Evolutionary conservation across 1,140 invertebrate species (phyloP).

Genomic region (Ceratoteleas bidentatus): DNA sequence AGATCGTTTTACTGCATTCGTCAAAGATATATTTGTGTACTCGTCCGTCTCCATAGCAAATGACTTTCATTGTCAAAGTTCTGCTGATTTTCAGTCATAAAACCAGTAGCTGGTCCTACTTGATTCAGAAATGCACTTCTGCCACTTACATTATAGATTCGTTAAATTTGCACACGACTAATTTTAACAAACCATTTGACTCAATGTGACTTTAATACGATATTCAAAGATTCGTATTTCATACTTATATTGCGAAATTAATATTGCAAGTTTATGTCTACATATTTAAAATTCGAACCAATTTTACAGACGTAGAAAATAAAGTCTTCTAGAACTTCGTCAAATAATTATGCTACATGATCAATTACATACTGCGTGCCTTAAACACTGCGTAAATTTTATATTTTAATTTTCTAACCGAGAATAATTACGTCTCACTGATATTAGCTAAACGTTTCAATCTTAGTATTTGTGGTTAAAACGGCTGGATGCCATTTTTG

Average conservation of each 20-base stretch:
- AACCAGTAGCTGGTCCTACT: constrained; percentile 1
- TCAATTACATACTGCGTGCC: no score
- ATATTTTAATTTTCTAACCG: no score
- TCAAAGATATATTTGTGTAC: constrained; percentile 24
- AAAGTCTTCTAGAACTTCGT: constrained; percentile 12
- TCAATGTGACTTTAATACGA: not conserved
- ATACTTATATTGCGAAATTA: constrained; percentile 22
- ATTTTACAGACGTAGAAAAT: not conserved
- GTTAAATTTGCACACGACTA: no score
- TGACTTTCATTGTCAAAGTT: constrained; percentile 15
- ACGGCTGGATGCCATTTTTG: no score
- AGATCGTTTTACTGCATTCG: constrained; percentile 5
- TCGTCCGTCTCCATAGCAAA: constrained; percentile 9
- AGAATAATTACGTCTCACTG: no score
- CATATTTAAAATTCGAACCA: constrained; percentile 18
- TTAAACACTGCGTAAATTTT: no score
- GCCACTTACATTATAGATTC: not conserved
- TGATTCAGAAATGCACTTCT: not conserved
- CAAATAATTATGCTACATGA: no score
- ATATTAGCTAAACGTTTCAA: no score
- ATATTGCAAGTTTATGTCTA: constrained; percentile 25
- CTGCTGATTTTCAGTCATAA: not conserved
- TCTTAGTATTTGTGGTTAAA: no score
- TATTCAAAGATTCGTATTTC: constrained; percentile 6
- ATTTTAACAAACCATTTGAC: no score